A percentile compares a stretch with the other conserved stretches of the same genome.
Evolutionary conservation across 2,797 vertebrate species (phyloP).

Genomic region (Vespertilio murinus): DNA sequence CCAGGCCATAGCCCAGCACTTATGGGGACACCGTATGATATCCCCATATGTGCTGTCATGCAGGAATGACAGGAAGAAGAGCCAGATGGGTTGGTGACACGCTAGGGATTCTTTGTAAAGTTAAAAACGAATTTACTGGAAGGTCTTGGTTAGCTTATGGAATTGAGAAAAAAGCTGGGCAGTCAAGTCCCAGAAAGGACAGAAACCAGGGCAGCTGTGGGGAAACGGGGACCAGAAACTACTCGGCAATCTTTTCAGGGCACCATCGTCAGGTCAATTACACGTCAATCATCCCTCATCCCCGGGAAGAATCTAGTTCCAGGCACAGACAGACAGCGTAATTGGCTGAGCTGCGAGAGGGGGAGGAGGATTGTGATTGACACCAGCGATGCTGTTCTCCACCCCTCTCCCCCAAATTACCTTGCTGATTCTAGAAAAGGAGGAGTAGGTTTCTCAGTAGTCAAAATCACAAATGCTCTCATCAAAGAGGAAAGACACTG

Average conservation of each 20-base stretch:
- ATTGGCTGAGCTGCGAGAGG: background rate
- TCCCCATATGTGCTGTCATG: too few relatives aligned
- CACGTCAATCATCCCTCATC: background rate
- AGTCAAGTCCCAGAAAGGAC: background rate
- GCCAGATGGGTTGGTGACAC: background rate
- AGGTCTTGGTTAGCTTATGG: background rate
- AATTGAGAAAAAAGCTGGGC: background rate
- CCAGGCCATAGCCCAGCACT: background rate
- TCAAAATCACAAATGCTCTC: background rate
- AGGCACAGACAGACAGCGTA: background rate
- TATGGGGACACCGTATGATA: background rate
- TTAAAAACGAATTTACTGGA: background rate
- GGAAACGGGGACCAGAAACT: background rate
- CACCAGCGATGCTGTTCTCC: background rate
- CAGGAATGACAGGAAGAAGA: background rate
- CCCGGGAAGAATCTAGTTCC: background rate
- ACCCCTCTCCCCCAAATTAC: background rate
- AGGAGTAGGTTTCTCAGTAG: background rate
- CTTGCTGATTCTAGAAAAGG: background rate
- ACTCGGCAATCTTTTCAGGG: background rate
- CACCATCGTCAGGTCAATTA: background rate
- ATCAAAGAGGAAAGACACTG: background rate
- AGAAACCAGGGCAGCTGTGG: background rate
- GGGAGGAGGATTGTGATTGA: background rate
- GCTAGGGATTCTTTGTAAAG: background rate